A percentile compares a stretch with the other conserved stretches of the same genome.
phyloP scores from a whole-genome alignment of 53 echinoderm and acorn worm genomes.

The Crossaster papposus region DNA sequence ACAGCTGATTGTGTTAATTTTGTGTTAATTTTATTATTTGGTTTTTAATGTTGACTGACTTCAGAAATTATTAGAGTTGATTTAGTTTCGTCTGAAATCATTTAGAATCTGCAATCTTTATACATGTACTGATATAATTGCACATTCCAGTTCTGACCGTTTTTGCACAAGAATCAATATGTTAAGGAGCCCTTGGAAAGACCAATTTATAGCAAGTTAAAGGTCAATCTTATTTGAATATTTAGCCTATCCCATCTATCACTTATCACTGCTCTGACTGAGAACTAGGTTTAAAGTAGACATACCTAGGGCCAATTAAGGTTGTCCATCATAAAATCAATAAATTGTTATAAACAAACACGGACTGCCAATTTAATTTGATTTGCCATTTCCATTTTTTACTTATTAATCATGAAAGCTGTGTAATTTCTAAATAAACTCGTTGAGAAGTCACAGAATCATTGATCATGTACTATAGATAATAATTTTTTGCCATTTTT shows the following conservation, averaged over 20 bases:
- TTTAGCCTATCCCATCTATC: too few species aligned
- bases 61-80: neutral
- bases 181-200: too few species aligned
- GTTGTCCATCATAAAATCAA: neutral
- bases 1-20: neutral
- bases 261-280: too few species aligned
- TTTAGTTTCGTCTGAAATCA: constrained; percentile 6
- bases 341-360: neutral
- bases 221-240: too few species aligned
- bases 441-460: neutral
- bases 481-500: neutral
- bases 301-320: too few species aligned
- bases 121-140: neutral
- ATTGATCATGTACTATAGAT: neutral
- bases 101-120: neutral
- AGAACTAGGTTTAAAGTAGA: too few species aligned
- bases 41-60: neutral
- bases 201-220: too few species aligned
- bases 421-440: neutral
- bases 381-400: neutral
- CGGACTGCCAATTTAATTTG: neutral
- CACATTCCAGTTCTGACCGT: neutral
- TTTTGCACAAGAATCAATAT: too few species aligned
- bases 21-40: neutral
- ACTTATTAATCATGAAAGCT: neutral